A percentile compares a stretch with the other conserved stretches of the same genome.
These are phyloP conservation scores for Nibea albiflora DNA, from an alignment of 2,113 vertebrate species.

Conservation along the genomic window DNA sequence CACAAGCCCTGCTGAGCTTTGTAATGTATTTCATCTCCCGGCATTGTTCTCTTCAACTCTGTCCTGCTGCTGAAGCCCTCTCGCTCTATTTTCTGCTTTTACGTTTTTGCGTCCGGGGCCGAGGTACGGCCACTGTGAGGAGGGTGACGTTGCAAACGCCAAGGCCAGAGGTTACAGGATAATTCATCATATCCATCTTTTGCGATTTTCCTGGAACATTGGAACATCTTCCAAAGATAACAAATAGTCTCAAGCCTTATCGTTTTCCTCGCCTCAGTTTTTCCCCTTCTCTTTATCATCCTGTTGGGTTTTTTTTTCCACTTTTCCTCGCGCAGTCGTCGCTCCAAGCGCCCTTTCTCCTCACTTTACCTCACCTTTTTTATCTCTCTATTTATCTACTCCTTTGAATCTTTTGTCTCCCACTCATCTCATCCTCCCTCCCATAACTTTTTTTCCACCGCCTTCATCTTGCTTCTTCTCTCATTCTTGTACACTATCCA, in stretches of 20 bases:
- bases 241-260: conserved; percentile 46
- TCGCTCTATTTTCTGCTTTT: conserved; percentile 24
- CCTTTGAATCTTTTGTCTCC: conserved; percentile 25
- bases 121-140: conserved; percentile 8
- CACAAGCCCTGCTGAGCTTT: conserved; percentile 21
- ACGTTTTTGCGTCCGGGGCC: conserved; percentile 21
- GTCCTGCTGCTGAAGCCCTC: conserved; percentile 19
- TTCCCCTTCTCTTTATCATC: conserved; percentile 44
- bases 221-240: conserved; percentile 44
- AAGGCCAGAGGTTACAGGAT: conserved; percentile 47
- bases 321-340: conserved; percentile 26
- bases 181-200: conserved; percentile 63
- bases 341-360: conserved; percentile 44
- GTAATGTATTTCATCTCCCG: conserved; percentile 25
- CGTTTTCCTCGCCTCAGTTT: conserved; percentile 34
- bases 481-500: background rate
- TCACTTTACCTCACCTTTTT: conserved; percentile 36
- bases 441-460: background rate
- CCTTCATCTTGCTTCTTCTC: conserved; percentile 3
- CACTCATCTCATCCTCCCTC: conserved; percentile 16
- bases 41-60: conserved; percentile 36
- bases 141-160: conserved; percentile 53
- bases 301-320: background rate
- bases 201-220: conserved; percentile 26
- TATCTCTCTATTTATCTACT: conserved; percentile 36